Evolutionary conservation across 23 tunicate genomes (phyloP), one percentile per base, ranked within the genome.

Genomic region (Ciona savignyi): DNA sequence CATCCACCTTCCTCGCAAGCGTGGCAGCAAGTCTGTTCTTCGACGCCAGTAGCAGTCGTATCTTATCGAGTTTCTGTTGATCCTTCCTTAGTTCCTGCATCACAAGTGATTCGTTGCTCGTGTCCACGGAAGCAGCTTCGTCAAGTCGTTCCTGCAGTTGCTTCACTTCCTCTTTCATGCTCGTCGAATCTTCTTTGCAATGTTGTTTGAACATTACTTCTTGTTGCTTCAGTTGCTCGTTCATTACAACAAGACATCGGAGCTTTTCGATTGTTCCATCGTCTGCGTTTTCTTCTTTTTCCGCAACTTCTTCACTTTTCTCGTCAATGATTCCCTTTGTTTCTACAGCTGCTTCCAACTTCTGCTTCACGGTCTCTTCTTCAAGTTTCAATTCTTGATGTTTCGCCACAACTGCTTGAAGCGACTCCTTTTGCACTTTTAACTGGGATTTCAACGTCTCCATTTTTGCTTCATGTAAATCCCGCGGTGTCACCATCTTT

Each of bases 171-270:
- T 60, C 74, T 67, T 85, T 85, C 61, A 91, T 26, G 31, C 48
- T 65, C n/a, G 35, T 33, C 28, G 86, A 51, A 30, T 84, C 91
- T 35, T 85, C 83, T 67, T 88, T 91, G 80, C 97, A 91, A 32
- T 85, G 71, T 1, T 71, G 61, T 35, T 91, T 91, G 63, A 91
- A 91, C 62, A 70, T 70, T 4, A 68, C 72, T 31, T 91, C 97
- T 34, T 91, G 80, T 49, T 71, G 79, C 68, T 91, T 91, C 25
- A 91, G 74, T 19, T 80, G 84, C 60, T 91, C 97, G 32, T 91
- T 84, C 34, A 75, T 62, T 15, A 82, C 71, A 32, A 91, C 80
- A 35, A 91, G 70, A 23, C 79, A 70, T 29, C 80, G 42, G 0
- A 91, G 79, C 33, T 51, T 85, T 29, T 72, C 75, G 48, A 91